Base-by-base conservation (phyloP, 2,113 vertebrate species). In the Chlorocebus sabaeus region DNA sequence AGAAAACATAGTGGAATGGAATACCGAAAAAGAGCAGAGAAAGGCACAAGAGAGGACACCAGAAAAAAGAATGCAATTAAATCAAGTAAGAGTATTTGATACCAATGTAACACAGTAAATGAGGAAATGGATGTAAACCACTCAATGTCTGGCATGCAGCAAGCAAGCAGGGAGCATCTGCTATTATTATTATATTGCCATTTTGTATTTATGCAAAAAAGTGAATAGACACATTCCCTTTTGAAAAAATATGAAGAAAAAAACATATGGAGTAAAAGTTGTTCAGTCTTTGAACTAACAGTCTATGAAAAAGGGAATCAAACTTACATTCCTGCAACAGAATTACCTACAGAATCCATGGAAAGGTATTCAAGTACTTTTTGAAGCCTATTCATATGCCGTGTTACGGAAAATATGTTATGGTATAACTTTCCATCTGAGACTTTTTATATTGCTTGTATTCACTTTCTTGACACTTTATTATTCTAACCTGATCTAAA, bases 401-500 rank as follows among this genome's bases (percentile, higher is more conserved):
- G 23, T 81, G 32, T 85, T 48, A 22, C 27, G 23, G 12, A 75
- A 95, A 81, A 75, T 90, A 45, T 9, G 6, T 14, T 92, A 67
- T 40, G 48, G 43, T 8, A 68, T 18, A 68, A 17, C 22, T 83
- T 89, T 68, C 68, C 55, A 67, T 61, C 59, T 93, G 27, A 40
- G 12, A 80, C 10, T 72, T 93, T 73, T 80, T n/a, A n/a, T 90
- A 30, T 12, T 89, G 40, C 7, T 7, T 55, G 6, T 97, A 89
- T 52, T 96, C n/a, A 59, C 20, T 70, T 78, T 93, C 38, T 90
- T 88, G 17, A 57, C 59, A 93, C 45, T 93, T 57, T 67, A 89
- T 75, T 84, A 43, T 17, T 61, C 38, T 67, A 93, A 4, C 2
- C 9, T 82, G 45, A 30, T 59, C 67, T 59, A 88, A 73, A 97